Evolutionary conservation across 2,888 invertebrate species (phyloP), one percentile per base, ranked within the genome.

Genomic region (Catocala sponsa): DNA sequence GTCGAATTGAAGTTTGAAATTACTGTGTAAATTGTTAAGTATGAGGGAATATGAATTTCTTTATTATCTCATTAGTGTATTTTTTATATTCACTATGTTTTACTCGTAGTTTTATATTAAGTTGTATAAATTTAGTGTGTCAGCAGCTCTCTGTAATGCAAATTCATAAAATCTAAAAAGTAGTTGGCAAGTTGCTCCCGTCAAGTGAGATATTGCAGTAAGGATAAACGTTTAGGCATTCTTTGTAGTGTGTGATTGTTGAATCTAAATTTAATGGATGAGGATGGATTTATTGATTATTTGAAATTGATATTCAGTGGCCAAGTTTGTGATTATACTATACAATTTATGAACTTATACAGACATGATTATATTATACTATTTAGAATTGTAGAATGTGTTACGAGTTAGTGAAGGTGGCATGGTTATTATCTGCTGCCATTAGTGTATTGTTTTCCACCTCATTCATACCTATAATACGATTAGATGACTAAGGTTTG

Each of bases 261-360:
- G 59, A 76, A 69, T 70, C 69, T 57, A 79, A 78, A 79, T 76
- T 81, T 58, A 72, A 66, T 68, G 65, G 66, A 74, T 70, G 67
- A 71, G 76, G 63, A 74, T 70, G 74, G 63, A 73, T 74, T 9
- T 76, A 68, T 71, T 64, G 48, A 43, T 60, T 74, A 75, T 79
- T 79, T 78, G 59, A 80, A 82, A 80, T 78, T 82, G 72, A 78
- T 84, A 86, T 84, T 84, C 85, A 87, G 89, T 85, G 90, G 93
- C 94, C 92, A 93, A 92, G 55, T 89, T 93, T 91, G 92, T 87
- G 83, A 90, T 87, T 88, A 88, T 85, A 84, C 78, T 92, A 90
- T 93, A 92, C 91, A 90, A 83, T 91, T 92, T 92, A 89, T 92
- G 92, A 90, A 91, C 89, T 87, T 93, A 91, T 93, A 92, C 90